Evolutionary conservation across 2,797 vertebrate genomes (phyloP), one percentile per base, ranked within the genome.

Genomic region (Phyllotis vaccarum): DNA sequence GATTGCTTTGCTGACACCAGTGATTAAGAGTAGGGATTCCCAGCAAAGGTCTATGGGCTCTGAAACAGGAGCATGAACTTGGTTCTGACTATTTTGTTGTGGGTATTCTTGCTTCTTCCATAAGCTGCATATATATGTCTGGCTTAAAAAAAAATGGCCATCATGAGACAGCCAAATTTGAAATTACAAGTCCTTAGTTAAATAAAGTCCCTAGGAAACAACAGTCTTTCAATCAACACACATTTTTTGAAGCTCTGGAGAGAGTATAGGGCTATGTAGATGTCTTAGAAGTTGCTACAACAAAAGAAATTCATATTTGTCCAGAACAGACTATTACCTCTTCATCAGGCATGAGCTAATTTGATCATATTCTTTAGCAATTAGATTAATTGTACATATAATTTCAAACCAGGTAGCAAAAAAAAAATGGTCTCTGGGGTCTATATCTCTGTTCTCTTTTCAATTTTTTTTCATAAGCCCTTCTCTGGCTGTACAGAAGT

Each of bases 351-450:
- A 74, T 29, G n/a, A 85, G 11, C 17, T 89, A 68, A 8, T 17
- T n/a, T 82, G 87, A 75, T 11, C 16, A 76, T 78, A 94, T 96
- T 94, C 54, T 90, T 94, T 87, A 54, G 40, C 12, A 93, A 14
- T 3, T 89, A 54, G 5, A 3, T 93, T 94, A 54, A 86, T 14
- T 40, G 75, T 43, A 92, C 6, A 27, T 0, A 79, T 95, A 95
- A 62, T 29, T n/a, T 17, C 85, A 92, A 93, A n/a, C 17, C 2
- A 81, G 49, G 10, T 64, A 52, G 49, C 31, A 64, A 68, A 82
- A 82, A 82, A 75, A 81, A 90, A 91, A 80, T 46, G 8, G 24
- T 10, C 14, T 27, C 75, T 74, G 12, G 3, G 43, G 8, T 91
- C 16, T 12, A 21, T 4, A 60, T 85, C 0, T 49, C 31, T 43